phyloP scores from a whole-genome alignment of 92 coral and sea anemone genomes.

The Umimayanthus kanabou region DNA sequence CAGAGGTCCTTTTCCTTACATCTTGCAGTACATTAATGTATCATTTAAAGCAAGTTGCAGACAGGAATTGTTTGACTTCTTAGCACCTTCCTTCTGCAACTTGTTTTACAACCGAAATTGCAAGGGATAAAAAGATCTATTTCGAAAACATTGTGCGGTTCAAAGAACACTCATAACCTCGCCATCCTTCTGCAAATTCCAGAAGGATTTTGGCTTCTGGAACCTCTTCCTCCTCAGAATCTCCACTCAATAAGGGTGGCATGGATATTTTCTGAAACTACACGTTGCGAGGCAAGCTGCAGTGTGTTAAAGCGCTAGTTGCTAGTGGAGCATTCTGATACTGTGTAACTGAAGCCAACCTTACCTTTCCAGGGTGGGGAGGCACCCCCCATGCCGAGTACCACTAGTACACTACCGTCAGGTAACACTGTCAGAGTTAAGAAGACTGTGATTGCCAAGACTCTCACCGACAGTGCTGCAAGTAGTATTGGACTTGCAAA shows the following conservation, averaged over 20 bases:
- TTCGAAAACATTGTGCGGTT: not conserved
- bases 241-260: not conserved
- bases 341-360: not conserved
- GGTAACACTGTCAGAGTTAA: slow-evolving; percentile 87
- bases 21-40: too few species aligned
- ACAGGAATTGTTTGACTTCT: too few species aligned
- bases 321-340: too few species aligned
- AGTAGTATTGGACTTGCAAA: slow-evolving; percentile 93
- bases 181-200: not conserved
- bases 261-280: not conserved
- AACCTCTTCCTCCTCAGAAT: not conserved
- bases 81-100: too few species aligned
- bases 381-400: slow-evolving; percentile 98
- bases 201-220: not conserved
- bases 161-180: not conserved
- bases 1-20: too few species aligned
- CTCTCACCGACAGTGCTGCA: slow-evolving; percentile 94
- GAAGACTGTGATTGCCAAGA: slow-evolving; percentile 80
- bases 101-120: too few species aligned
- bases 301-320: not conserved
- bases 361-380: slow-evolving; percentile 70
- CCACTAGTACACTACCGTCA: slow-evolving; percentile 85
- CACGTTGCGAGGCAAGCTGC: not conserved
- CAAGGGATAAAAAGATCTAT: too few species aligned
- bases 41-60: too few species aligned